These are phyloP conservation scores for Cataglyphis cursor DNA, from an alignment of 2,888 invertebrate genomes.

Conservation along the genomic window DNA sequence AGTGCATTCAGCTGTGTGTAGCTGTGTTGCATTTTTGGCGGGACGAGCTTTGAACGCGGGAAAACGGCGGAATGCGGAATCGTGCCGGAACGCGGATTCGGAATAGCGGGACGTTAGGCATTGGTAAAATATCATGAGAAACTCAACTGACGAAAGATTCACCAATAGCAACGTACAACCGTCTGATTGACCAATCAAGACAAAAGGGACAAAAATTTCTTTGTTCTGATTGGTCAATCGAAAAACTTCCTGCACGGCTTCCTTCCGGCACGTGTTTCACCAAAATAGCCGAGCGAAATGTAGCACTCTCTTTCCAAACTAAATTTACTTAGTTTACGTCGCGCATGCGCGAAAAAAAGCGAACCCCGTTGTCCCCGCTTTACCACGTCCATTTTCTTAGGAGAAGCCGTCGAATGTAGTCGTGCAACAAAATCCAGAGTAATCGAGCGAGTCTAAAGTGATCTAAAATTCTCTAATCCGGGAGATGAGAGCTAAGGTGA, in stretches of 20 bases:
- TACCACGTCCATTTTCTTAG: constrained; percentile 81
- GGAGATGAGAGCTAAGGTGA: constrained; percentile 85
- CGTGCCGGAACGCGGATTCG: neutral
- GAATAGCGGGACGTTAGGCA: neutral
- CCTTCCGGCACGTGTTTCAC: neutral
- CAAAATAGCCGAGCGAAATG: no score
- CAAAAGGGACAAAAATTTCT: neutral
- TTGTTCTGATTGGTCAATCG: neutral
- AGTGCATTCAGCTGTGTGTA: constrained; percentile 20
- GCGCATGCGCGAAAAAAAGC: no score
- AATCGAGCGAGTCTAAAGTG: constrained; percentile 79
- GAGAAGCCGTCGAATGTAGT: constrained; percentile 62
- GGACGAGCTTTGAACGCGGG: constrained; percentile 74
- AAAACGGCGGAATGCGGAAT: constrained; percentile 62
- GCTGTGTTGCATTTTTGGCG: constrained; percentile 69
- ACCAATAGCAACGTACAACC: no score
- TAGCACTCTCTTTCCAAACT: no score
- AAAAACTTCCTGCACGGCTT: neutral
- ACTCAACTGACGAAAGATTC: no score
- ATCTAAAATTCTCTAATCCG: constrained; percentile 76
- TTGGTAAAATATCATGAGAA: neutral
- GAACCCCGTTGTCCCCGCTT: no score
- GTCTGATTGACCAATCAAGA: no score
- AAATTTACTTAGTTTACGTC: no score
- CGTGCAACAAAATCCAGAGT: constrained; percentile 72